Percentiles rank a stretch among this genome's conserved stretches.
Conservation (phyloP, 2,113 vertebrate genomes). For the Burhinus bistriatus region DNA sequence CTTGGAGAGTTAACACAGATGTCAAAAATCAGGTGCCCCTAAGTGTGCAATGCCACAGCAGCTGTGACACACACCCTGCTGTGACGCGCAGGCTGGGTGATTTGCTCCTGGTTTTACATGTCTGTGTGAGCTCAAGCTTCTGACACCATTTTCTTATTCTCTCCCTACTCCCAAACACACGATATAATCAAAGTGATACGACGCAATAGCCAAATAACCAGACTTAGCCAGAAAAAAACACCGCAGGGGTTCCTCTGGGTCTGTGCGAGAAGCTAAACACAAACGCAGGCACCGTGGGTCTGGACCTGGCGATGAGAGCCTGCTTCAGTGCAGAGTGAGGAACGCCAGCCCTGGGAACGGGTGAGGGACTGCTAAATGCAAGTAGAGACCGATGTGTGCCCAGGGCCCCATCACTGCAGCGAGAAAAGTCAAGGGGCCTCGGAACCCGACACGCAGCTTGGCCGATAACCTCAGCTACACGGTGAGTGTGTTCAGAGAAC, state of each 20-base stretch:
- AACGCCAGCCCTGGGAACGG: neutral
- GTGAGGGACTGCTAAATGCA: neutral
- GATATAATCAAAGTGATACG: neutral
- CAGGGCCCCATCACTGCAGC: neutral
- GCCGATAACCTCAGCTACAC: neutral
- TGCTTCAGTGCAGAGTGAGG: neutral
- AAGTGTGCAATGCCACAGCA: neutral
- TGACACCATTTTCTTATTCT: neutral
- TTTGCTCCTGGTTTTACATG: rapidly evolving
- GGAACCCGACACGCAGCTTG: no score
- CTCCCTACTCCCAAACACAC: neutral
- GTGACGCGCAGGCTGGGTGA: neutral
- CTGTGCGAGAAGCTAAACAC: neutral
- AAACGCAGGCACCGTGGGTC: neutral
- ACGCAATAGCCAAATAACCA: neutral
- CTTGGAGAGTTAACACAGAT: neutral
- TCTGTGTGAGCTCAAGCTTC: neutral
- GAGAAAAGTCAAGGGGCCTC: no score
- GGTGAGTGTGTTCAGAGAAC: neutral
- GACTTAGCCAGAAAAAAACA: neutral
- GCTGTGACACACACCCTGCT: neutral
- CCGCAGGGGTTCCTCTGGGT: neutral
- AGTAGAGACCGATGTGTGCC: neutral
- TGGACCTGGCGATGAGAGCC: neutral
- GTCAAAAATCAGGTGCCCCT: neutral